Base-by-base conservation (phyloP, 2,113 vertebrate species). In the Sinocyclocheilus anophthalmus region DNA sequence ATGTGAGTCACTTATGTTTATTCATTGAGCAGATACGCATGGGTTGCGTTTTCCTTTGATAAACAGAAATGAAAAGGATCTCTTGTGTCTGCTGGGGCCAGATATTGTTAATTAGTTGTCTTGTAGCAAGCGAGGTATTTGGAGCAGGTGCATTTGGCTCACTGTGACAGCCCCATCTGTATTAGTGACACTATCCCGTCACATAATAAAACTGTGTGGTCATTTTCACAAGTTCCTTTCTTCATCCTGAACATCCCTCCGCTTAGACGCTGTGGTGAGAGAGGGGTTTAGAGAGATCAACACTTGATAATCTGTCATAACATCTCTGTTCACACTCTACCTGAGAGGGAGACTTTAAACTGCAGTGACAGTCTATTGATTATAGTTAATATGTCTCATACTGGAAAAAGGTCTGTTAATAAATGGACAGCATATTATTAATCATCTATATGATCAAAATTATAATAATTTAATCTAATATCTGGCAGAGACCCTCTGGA, bases 11-110 rank as follows among this genome's bases (percentile, higher is more conserved):
- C 78, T 83, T 63, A 86, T 89, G 86, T 88, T 90, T 89, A 90
- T 91, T 90, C 87, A 89, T 88, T 79, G 82, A 77, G 81, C 45
- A 85, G 84, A 75, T 73, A 80, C 78, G 53, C 84, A 82, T 48
- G 26, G 53, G 81, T 85, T 78, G 30, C 33, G 22, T 78, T 53
- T 80, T 83, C 63, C 88, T 91, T 91, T 89, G 89, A 90, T 88
- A 85, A 87, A 55, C 80, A 76, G 81, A 88, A 89, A 88, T 88
- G 84, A 90, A 89, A 89, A 88, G 88, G 77, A 48, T 83, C 84
- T 76, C 85, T 86, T 88, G 83, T 90, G 88, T 89, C 78, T 86
- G 82, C 82, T 39, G 65, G 83, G 81, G 76, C 70, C 30, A 73
- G 53, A 86, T 79, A 57, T 83, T 45, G 80, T 30, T 86, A 84